phyloP scores from a whole-genome alignment of 2,113 vertebrate species.

The Syrrhaptes paradoxus region DNA sequence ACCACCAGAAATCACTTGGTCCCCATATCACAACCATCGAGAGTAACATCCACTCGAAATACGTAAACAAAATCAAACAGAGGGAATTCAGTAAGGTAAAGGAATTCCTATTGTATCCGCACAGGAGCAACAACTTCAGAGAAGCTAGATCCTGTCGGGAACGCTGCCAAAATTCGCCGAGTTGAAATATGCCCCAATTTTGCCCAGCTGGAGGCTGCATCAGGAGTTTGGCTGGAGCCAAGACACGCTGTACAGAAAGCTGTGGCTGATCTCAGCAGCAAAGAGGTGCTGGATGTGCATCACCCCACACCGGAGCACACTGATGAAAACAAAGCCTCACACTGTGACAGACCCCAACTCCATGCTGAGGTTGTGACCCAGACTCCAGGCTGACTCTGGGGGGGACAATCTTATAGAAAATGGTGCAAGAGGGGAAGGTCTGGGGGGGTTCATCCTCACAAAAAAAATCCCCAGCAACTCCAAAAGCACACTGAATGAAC shows the following conservation, averaged over 20 bases:
- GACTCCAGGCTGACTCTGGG: not conserved
- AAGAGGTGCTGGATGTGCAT: not conserved
- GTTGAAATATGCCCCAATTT: not conserved
- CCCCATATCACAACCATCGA: accelerated
- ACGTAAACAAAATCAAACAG: not conserved
- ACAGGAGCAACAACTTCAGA: not conserved
- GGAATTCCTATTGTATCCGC: not conserved
- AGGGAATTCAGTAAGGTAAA: not conserved
- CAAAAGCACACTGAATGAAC: not conserved
- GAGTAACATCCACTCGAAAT: not conserved
- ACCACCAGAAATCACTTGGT: not conserved
- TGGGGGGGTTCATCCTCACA: not conserved
- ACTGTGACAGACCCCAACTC: not conserved
- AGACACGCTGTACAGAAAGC: not conserved
- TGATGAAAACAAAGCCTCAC: not conserved
- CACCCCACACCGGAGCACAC: not conserved
- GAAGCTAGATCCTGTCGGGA: not conserved
- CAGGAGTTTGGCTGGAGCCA: not conserved
- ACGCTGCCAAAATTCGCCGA: not conserved
- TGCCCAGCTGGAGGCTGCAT: not conserved
- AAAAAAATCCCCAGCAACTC: not conserved
- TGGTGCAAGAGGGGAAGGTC: not conserved
- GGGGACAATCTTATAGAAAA: not conserved
- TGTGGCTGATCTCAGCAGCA: not conserved
- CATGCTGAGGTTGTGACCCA: not conserved